Evolutionary conservation across 1,140 invertebrate genomes (phyloP), one percentile per base, ranked within the genome.

Genomic region (Alviniconcha marisindica): DNA sequence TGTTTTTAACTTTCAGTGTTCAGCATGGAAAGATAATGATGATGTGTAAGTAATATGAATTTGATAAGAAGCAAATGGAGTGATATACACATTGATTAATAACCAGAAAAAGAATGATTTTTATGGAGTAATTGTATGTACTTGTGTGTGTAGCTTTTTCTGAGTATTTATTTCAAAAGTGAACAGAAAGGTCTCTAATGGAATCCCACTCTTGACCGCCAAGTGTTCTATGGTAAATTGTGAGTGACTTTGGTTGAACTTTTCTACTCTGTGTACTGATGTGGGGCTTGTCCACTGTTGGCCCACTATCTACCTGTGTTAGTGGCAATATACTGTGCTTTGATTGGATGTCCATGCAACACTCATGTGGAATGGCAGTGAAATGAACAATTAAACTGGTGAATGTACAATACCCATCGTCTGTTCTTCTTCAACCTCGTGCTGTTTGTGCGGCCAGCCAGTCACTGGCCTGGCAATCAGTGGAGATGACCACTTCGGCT

Each of bases 131-230:
- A 76, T 48, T 76, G 73, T 76, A 76, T 24, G 40, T 71, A 71
- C 69, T 51, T 76, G n/a, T 76, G 73, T 76, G 42, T 76, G 73
- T 76, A 76, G 73, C 73, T 76, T 71, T 71, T 51, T 76, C n/a
- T 76, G 44, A 76, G 28, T 76, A 76, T 76, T 76, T 76, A 76
- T 76, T 76, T 51, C 44, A 33, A 51, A 51, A 51, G 73, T 51
- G n/a, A 76, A n/a, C 2, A 48, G 44, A 76, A 51, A 3, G 73
- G n/a, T n/a, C n/a, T n/a, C n/a, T n/a, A n/a, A n/a, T n/a, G n/a
- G n/a, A n/a, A n/a, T n/a, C n/a, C 48, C 48, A 33, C 28, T 66
- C 28, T n/a, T 66, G 63, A 4, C 24, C 28, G 63, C 31, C 63
- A 66, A 33, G 63, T 66, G 71, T 74, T 74, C 21, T 74, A 74